Conservation (phyloP, 2,888 invertebrate genomes). For the Leptarthrus brevirostris region DNA sequence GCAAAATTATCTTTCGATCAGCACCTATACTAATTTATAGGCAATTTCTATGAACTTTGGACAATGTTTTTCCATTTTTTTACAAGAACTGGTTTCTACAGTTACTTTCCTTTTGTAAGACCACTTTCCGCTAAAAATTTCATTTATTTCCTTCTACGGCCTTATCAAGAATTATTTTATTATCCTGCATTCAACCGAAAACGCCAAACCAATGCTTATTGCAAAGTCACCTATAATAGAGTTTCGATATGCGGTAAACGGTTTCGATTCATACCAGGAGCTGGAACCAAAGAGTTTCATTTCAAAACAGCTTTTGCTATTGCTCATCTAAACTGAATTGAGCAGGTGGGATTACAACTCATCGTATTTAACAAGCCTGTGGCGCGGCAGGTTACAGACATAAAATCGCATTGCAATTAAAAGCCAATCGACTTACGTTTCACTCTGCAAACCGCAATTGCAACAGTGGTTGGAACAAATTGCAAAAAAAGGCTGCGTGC, state of each 20-base stretch:
- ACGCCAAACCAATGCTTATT: too few species aligned
- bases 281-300: conserved; percentile 2
- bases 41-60: neutral
- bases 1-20: neutral
- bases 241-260: neutral
- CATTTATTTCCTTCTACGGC: neutral
- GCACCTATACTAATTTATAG: neutral
- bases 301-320: conserved; percentile 25
- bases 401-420: conserved; percentile 47
- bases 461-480: conserved; percentile 21
- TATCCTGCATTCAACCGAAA: too few species aligned
- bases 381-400: conserved; percentile 34
- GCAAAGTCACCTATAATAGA: too few species aligned
- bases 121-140: conserved; percentile 11
- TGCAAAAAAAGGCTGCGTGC: conserved; percentile 30
- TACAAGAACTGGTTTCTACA: conserved; percentile 6
- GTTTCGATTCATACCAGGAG: neutral
- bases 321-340: conserved; percentile 33
- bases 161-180: neutral
- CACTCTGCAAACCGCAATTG: conserved; percentile 16
- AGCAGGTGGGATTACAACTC: conserved; percentile 42
- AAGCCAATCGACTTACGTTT: conserved; percentile 37
- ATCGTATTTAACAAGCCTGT: conserved; percentile 42
- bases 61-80: neutral
- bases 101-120: neutral